Percentiles rank a stretch among this genome's conserved stretches.
These are phyloP conservation scores for Cephonodes hylas DNA, from an alignment of 2,888 invertebrate genomes.

Conservation along the genomic window DNA sequence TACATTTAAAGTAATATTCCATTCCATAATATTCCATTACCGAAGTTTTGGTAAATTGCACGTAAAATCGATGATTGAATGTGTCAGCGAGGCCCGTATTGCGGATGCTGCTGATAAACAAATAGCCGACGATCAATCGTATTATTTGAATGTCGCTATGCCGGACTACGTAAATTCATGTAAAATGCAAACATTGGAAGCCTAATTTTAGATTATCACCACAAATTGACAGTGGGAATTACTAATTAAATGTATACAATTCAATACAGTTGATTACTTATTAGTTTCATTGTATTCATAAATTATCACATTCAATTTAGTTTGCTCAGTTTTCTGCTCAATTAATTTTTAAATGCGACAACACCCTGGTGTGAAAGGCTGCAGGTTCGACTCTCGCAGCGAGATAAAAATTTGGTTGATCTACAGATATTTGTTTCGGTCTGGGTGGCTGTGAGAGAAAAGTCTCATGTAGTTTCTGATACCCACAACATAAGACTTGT, in stretches of 20 bases:
- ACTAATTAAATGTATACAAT: too few relatives aligned
- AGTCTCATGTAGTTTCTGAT: too few relatives aligned
- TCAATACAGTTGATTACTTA: too few relatives aligned
- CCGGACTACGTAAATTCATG: slow-evolving; percentile 35
- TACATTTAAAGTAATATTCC: slow-evolving; percentile 19
- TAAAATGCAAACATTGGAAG: slow-evolving; percentile 28
- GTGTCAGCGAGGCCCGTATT: slow-evolving; percentile 49
- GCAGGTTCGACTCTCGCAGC: too few relatives aligned
- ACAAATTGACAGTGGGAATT: background rate
- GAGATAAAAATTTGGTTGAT: too few relatives aligned
- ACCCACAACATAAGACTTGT: too few relatives aligned
- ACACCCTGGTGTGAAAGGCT: too few relatives aligned
- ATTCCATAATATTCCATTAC: slow-evolving; percentile 37
- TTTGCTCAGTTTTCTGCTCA: too few relatives aligned
- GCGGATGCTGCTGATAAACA: slow-evolving; percentile 55
- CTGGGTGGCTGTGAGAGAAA: too few relatives aligned
- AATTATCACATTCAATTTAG: too few relatives aligned
- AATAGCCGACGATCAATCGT: slow-evolving; percentile 61
- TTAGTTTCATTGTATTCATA: too few relatives aligned
- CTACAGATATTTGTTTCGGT: too few relatives aligned
- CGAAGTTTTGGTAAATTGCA: slow-evolving; percentile 41
- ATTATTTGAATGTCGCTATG: slow-evolving; percentile 50
- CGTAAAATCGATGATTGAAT: slow-evolving; percentile 60
- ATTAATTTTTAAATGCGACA: background rate
- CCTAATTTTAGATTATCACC: background rate